Evolutionary conservation across 2,797 vertebrate species (phyloP).

Genomic region (Sandelia bainsii): DNA sequence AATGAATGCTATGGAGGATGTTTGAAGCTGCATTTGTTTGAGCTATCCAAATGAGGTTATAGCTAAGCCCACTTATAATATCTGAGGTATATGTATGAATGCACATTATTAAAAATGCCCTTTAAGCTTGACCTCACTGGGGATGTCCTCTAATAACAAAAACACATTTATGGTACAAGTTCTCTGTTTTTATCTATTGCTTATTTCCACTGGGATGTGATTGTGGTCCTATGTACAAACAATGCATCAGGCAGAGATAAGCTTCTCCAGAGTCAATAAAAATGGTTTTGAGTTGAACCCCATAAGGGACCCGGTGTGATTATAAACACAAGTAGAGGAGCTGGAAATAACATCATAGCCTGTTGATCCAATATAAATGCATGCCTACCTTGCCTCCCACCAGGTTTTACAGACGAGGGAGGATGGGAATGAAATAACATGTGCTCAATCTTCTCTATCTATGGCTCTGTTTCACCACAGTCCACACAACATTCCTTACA

Average conservation of each 20-base stretch:
- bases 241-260: conserved; percentile 70
- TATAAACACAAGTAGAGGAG: conserved; percentile 69
- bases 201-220: conserved; percentile 71
- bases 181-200: conserved; percentile 51
- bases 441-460: conserved; percentile 68
- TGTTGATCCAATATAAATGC: conserved; percentile 83
- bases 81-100: conserved; percentile 36
- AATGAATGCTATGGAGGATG: conserved; percentile 68
- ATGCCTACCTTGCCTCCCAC: conserved; percentile 75
- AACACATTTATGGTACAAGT: conserved; percentile 41
- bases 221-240: conserved; percentile 64
- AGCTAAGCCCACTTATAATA: conserved; percentile 34
- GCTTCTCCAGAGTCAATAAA: conserved; percentile 80
- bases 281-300: conserved; percentile 72
- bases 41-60: conserved; percentile 46
- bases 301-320: conserved; percentile 67
- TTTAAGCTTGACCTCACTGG: conserved; percentile 33
- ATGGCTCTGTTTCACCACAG: conserved; percentile 43
- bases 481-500: conserved; percentile 65
- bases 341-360: conserved; percentile 70
- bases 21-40: conserved; percentile 29
- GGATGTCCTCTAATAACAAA: conserved; percentile 50
- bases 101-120: conserved; percentile 54
- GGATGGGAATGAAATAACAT: conserved; percentile 70
- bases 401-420: conserved; percentile 71